Evolutionary conservation across 2,888 invertebrate genomes (phyloP).

Genomic region (Lithophane socia): DNA sequence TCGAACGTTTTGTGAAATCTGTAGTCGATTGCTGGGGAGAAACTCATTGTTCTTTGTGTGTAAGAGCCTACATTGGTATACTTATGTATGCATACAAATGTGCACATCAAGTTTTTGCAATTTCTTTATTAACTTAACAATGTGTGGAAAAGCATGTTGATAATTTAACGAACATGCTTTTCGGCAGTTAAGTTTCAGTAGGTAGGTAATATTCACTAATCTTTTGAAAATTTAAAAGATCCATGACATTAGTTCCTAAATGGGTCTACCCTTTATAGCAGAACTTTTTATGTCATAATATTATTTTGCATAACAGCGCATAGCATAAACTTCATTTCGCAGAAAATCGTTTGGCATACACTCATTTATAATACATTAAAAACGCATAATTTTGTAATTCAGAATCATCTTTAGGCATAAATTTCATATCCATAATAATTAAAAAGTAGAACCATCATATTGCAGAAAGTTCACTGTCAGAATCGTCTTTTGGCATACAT

Average conservation of each 20-base stretch:
- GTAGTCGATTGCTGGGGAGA: conserved; percentile 66
- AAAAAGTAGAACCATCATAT: no score
- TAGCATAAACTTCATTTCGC: no score
- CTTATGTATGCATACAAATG: conserved; percentile 47
- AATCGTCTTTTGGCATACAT: no score
- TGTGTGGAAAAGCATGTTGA: neutral
- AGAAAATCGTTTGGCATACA: no score
- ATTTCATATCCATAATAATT: no score
- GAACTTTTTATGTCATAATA: neutral
- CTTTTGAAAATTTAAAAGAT: neutral
- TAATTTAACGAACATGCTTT: neutral
- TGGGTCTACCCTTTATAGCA: neutral
- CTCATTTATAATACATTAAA: no score
- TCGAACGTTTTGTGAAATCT: conserved; percentile 75
- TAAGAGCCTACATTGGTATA: conserved; percentile 40
- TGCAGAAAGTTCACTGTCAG: no score
- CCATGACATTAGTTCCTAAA: neutral
- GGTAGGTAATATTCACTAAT: neutral
- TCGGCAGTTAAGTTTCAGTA: neutral
- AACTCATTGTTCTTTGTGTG: conserved; percentile 72
- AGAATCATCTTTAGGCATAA: no score
- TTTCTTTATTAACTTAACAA: conserved; percentile 7
- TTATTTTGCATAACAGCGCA: no score
- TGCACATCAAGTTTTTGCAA: conserved; percentile 50
- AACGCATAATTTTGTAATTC: no score